These are phyloP conservation scores for Bos taurus DNA, from an alignment of 2,113 vertebrate species.

Conservation along the genomic window DNA sequence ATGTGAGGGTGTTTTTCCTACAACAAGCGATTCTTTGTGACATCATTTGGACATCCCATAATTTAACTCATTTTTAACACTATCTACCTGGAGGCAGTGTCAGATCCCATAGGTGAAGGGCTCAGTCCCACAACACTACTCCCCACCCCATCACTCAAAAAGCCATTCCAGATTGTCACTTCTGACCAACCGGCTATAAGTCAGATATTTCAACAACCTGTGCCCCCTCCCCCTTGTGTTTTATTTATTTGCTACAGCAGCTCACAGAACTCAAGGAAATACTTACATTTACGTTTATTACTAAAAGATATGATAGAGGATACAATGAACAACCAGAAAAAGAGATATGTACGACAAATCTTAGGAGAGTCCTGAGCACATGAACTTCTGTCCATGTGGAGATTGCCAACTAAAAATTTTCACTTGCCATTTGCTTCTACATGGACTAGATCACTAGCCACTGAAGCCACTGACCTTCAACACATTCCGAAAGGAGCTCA, in stretches of 20 bases:
- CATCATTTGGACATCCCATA: neutral
- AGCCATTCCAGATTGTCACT: neutral
- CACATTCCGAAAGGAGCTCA: neutral
- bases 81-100: neutral
- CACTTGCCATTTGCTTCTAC: neutral
- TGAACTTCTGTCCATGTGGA: neutral
- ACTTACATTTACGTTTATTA: too few species aligned
- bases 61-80: neutral
- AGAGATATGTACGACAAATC: neutral
- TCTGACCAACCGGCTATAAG: neutral
- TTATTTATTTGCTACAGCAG: neutral
- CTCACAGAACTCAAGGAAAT: too few species aligned
- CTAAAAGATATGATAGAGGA: neutral
- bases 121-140: neutral
- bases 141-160: neutral
- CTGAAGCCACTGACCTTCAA: neutral
- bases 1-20: neutral
- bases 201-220: neutral
- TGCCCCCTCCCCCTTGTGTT: neutral
- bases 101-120: neutral
- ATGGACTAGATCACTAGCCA: neutral
- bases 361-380: neutral
- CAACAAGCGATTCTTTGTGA: neutral
- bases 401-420: neutral
- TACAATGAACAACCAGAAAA: neutral